Conservation (phyloP, 2,113 vertebrate species). For the Taxidea taxus region DNA sequence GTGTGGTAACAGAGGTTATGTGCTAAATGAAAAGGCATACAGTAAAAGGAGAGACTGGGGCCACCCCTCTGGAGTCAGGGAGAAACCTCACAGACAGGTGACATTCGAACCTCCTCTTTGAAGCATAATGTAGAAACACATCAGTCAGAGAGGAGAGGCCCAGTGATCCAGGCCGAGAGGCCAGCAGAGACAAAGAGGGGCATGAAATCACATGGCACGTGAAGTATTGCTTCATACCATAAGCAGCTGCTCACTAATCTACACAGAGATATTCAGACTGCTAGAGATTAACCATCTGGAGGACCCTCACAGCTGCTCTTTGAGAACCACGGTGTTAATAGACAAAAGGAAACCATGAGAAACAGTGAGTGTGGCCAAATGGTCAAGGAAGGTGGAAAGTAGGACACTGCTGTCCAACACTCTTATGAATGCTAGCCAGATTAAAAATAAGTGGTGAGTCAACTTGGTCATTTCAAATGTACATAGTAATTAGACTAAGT, state of each 20-base stretch:
- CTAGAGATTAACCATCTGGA: slow-evolving; percentile 58
- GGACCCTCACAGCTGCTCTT: slow-evolving; percentile 37
- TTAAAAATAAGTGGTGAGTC: background rate
- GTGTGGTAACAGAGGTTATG: background rate
- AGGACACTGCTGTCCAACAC: background rate
- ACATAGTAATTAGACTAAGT: background rate
- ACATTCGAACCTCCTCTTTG: background rate
- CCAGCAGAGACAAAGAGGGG: background rate
- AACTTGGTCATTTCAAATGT: background rate
- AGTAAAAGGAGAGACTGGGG: background rate
- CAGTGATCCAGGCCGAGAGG: background rate
- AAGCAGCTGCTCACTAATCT: slow-evolving; percentile 63
- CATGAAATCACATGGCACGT: background rate
- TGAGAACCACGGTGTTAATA: background rate
- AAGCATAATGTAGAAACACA: background rate
- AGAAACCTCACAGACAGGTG: background rate
- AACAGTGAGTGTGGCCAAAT: slow-evolving; percentile 4
- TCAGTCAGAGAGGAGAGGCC: background rate
- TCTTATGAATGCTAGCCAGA: background rate
- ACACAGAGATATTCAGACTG: background rate
- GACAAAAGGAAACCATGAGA: slow-evolving; percentile 2
- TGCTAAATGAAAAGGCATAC: background rate
- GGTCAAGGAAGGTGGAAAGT: background rate
- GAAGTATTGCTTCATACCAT: background rate
- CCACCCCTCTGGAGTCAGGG: background rate